phyloP scores from a whole-genome alignment of 2,888 invertebrate genomes.

The Boloria selene region DNA sequence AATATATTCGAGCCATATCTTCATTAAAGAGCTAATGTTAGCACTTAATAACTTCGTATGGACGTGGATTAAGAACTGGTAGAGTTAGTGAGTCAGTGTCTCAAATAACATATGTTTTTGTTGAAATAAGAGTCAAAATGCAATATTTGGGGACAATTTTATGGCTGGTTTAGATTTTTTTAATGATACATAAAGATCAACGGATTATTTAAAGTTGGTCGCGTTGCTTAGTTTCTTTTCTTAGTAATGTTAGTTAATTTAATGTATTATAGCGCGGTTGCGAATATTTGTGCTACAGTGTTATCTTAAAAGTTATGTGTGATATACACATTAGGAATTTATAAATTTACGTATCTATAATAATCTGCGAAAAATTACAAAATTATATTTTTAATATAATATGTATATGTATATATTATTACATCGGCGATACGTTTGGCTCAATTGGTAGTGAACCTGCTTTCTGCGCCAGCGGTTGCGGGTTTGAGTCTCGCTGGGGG shows the following conservation, averaged over 20 bases:
- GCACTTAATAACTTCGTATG: constrained; percentile 8
- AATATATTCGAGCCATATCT: constrained; percentile 5
- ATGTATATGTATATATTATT: no score
- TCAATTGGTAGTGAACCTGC: no score
- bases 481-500: no score
- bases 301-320: no score
- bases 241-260: background rate
- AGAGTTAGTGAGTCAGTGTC: background rate
- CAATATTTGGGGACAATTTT: background rate
- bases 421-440: no score
- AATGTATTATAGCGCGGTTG: background rate
- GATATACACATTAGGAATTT: no score
- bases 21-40: constrained; percentile 1
- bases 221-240: background rate
- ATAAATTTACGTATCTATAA: no score
- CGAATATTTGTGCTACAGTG: background rate
- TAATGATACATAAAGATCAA: constrained; percentile 6
- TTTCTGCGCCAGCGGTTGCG: no score
- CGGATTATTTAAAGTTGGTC: background rate
- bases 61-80: no score
- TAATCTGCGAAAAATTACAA: no score
- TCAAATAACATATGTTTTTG: background rate
- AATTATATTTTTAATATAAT: no score
- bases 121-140: background rate
- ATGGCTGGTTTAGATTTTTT: background rate